Base-by-base conservation (phyloP, 2,113 vertebrate genomes). In the Pipa parva region DNA sequence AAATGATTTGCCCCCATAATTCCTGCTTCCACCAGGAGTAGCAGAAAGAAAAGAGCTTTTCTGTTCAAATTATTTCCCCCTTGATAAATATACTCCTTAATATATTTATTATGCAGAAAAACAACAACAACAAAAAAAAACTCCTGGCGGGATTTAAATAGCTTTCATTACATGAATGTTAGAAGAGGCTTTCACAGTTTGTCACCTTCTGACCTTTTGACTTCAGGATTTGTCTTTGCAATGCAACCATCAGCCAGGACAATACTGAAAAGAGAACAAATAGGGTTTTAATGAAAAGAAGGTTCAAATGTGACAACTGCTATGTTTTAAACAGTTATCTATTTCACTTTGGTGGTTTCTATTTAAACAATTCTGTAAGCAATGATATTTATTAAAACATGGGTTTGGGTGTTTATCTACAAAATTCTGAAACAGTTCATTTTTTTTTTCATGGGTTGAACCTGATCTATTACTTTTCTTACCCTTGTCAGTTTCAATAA, bases 401-500 rank as follows among this genome's bases (percentile, higher is more conserved):
- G n/a, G n/a, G n/a, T n/a, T n/a, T n/a, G n/a, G n/a, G n/a, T n/a
- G n/a, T n/a, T n/a, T n/a, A n/a, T n/a, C n/a, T n/a, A n/a, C n/a
- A n/a, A n/a, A n/a, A n/a, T n/a, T n/a, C n/a, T n/a, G n/a, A n/a
- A n/a, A n/a, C n/a, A n/a, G n/a, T n/a, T n/a, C n/a, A n/a, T n/a
- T n/a, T n/a, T n/a, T n/a, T 12, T 1, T 63, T 63, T 71, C 22
- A 72, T 24, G 26, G 24, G 59, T 48, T n/a, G n/a, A 71, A 6
- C 27, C 82, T 83, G 79, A 77, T 89, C 91, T 92, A 90, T 93
- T 84, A 90, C 78, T 88, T 90, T 90, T 97, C 93, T 95, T 88
- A 87, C 90, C 91, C 89, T 87, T 97, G 94, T 98, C 95, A 96
- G 89, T 86, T 95, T 88, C 89, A 88, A 95, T 99, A 92, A 95